Conservation (phyloP, 2,888 invertebrate species). For the Rotaria socialis region DNA sequence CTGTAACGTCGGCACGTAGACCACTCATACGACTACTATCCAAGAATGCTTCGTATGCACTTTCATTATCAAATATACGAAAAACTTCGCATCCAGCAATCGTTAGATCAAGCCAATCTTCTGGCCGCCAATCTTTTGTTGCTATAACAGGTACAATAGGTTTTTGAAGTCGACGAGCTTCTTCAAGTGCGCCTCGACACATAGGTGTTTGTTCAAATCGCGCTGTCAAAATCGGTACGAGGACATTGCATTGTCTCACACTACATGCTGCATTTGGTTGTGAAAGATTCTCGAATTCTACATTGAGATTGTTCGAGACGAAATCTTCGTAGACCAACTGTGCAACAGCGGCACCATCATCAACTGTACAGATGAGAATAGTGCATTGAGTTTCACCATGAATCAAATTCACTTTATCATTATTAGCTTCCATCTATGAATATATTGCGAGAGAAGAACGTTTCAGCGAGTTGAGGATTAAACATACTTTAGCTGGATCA, state of each 20-base stretch:
- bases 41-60: slow-evolving; percentile 26
- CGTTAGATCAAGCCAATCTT: slow-evolving; percentile 45
- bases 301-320: not conserved
- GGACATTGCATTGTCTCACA: not conserved
- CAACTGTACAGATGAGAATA: not conserved
- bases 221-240: not conserved
- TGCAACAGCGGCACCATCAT: not conserved
- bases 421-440: not conserved
- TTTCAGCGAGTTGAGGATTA: too few species aligned
- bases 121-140: slow-evolving; percentile 2
- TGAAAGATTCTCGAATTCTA: not conserved
- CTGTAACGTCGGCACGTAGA: not conserved
- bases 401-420: not conserved
- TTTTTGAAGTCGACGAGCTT: slow-evolving; percentile 8
- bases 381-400: not conserved
- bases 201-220: not conserved
- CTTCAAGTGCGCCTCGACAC: slow-evolving; percentile 17
- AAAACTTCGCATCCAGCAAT: slow-evolving; percentile 41
- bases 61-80: slow-evolving; percentile 24
- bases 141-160: slow-evolving; percentile 30
- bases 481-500: not conserved
- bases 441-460: not conserved
- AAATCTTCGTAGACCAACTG: not conserved
- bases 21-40: slow-evolving; percentile 1
- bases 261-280: not conserved